Evolutionary conservation across 1,140 invertebrate genomes (phyloP).

Genomic region (Heliconius himera): DNA sequence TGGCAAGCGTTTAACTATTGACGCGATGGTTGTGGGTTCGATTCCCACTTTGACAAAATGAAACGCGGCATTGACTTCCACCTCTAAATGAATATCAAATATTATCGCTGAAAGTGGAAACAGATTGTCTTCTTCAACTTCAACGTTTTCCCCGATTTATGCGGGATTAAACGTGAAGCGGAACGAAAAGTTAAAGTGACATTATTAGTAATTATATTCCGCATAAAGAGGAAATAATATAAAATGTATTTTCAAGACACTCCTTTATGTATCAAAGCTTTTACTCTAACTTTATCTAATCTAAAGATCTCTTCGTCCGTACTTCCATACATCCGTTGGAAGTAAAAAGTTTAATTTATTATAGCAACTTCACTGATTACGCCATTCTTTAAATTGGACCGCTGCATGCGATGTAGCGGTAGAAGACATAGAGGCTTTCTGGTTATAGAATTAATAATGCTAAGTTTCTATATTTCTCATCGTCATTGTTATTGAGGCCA

Average conservation of each 20-base stretch:
- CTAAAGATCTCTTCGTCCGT: constrained; percentile 3
- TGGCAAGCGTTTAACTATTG: too few species aligned
- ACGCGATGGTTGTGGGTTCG: too few species aligned
- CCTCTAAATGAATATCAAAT: too few species aligned
- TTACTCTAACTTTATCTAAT: constrained; percentile 6
- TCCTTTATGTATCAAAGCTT: constrained; percentile 1
- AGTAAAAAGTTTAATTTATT: constrained; percentile 16
- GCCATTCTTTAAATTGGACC: constrained; percentile 7
- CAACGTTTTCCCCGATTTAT: too few species aligned
- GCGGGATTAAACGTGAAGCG: too few species aligned
- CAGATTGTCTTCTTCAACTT: too few species aligned
- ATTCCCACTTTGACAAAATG: too few species aligned
- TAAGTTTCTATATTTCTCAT: too few species aligned
- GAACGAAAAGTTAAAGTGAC: too few species aligned
- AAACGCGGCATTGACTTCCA: too few species aligned
- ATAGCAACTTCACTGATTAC: constrained; percentile 11
- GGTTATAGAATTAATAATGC: not conserved
- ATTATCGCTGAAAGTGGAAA: too few species aligned
- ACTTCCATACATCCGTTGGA: not conserved
- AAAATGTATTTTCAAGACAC: not conserved
- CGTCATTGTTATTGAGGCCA: too few species aligned
- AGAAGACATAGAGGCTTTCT: not conserved
- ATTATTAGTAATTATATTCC: not conserved
- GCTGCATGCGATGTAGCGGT: not conserved
- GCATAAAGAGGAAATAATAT: not conserved